Evolutionary conservation across 2,888 invertebrate species (phyloP), one percentile per base, ranked within the genome.

Genomic region (Zeuzera pyrina): DNA sequence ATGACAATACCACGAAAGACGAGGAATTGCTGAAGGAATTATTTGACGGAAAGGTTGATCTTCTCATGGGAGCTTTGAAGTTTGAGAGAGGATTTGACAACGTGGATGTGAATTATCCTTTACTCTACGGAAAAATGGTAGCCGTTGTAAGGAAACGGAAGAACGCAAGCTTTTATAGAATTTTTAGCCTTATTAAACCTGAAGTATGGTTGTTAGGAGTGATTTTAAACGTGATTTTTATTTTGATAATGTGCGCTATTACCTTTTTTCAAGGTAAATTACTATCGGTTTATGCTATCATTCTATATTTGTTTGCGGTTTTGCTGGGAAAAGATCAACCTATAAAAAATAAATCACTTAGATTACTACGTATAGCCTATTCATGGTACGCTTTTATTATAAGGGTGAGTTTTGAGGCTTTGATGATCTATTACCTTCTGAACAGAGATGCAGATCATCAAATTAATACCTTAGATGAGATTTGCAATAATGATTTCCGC

Each of bases 141-240:
- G 25, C 12, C 6, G 7, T 25, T 11, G 25, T 25, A 12, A 25
- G 13, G 25, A 25, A 25, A 25, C 25, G 25, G 12, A 25, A 25
- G 13, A 25, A 12, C 13, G 12, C 13, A 11, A 13, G 25, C 13
- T 25, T 25, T 25, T 12, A 12, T 12, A 25, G 25, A 12, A 11
- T 25, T 12, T 25, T 25, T 12, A 12, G 25, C 13, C 12, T 10
- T 6, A 12, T 25, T 13, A 25, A 11, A 2, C 12, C 12, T 11
- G 25, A 25, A 12, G 25, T 25, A 12, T 25, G 25, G 25, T 25
- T 25, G 25, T 12, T 25, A 12, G 13, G 12, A 12, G 12, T 25
- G 5, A 12, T 25, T 3, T 12, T 25, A 25, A 25, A 25, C 13
- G 12, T 25, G 12, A 13, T 12, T 12, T 25, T 25, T 6, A 12